phyloP scores from a whole-genome alignment of 92 coral and sea anemone species.

The Porites cylindrica region DNA sequence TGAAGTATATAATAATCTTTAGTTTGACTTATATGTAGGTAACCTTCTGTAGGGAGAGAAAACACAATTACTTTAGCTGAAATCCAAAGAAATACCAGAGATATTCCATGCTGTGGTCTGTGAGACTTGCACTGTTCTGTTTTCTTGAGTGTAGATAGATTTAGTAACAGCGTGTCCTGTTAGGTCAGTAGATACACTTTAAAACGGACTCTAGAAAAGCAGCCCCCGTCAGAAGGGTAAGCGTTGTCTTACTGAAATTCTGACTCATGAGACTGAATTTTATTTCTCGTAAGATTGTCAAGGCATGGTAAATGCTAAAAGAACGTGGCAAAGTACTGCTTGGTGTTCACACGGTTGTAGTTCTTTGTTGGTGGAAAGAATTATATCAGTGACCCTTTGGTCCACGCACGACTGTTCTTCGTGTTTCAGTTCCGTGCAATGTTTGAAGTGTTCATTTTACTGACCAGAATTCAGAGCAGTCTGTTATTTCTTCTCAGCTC shows the following conservation, averaged over 20 bases:
- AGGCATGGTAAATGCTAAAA: background rate
- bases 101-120: slow-evolving; percentile 1
- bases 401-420: too few relatives aligned
- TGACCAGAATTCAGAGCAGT: background rate
- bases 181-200: slow-evolving; percentile 20
- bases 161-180: background rate
- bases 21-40: slow-evolving; percentile 7
- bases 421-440: too few relatives aligned
- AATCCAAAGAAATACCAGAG: background rate
- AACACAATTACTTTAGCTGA: background rate
- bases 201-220: background rate
- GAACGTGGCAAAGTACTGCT: background rate
- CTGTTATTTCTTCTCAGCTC: background rate
- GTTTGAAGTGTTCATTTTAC: too few relatives aligned
- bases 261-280: background rate
- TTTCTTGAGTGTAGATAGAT: slow-evolving; percentile 26
- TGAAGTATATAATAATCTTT: slow-evolving; percentile 29
- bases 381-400: too few relatives aligned
- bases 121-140: background rate
- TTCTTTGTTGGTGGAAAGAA: too few relatives aligned
- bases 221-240: too few relatives aligned
- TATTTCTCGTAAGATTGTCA: background rate
- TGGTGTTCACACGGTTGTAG: background rate
- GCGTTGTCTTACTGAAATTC: background rate
- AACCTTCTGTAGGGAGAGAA: slow-evolving; percentile 1